Evolutionary conservation across 2,888 invertebrate species (phyloP).

Genomic region (Trichogramma dendrolimi): DNA sequence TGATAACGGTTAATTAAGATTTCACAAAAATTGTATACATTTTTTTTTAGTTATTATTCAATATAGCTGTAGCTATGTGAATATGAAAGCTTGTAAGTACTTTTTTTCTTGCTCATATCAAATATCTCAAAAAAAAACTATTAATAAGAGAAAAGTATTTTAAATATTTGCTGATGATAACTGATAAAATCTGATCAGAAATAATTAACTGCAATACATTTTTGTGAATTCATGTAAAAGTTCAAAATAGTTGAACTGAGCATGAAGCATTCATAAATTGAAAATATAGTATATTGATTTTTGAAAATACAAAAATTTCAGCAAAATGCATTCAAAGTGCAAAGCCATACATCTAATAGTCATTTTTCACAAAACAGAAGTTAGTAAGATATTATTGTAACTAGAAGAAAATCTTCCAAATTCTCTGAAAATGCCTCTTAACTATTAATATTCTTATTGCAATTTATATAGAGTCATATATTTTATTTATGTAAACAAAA

Average conservation of each 20-base stretch:
- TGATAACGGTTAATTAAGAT: slow-evolving; percentile 43
- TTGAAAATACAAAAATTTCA: slow-evolving; percentile 12
- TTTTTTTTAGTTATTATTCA: slow-evolving; percentile 15
- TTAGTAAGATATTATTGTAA: not conserved
- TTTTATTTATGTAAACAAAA: not conserved
- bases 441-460: slow-evolving; percentile 19
- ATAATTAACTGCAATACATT: slow-evolving; percentile 17
- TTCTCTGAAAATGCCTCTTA: not conserved
- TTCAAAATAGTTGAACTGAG: not conserved
- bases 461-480: slow-evolving; percentile 20
- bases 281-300: not conserved
- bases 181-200: slow-evolving; percentile 11
- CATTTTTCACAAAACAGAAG: slow-evolving; percentile 5
- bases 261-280: not conserved
- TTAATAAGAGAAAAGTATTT: slow-evolving; percentile 19
- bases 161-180: slow-evolving; percentile 5
- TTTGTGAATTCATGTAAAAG: slow-evolving; percentile 8
- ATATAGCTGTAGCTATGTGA: slow-evolving; percentile 10
- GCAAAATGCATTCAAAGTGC: slow-evolving; percentile 11
- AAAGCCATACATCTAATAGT: slow-evolving; percentile 27
- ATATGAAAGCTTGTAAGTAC: too few species aligned
- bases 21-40: slow-evolving; percentile 6
- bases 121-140: not conserved
- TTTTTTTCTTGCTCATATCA: too few species aligned
- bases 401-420: not conserved